Evolutionary conservation across 2,888 invertebrate genomes (phyloP), one percentile per base, ranked within the genome.

Genomic region (Dione juno): DNA sequence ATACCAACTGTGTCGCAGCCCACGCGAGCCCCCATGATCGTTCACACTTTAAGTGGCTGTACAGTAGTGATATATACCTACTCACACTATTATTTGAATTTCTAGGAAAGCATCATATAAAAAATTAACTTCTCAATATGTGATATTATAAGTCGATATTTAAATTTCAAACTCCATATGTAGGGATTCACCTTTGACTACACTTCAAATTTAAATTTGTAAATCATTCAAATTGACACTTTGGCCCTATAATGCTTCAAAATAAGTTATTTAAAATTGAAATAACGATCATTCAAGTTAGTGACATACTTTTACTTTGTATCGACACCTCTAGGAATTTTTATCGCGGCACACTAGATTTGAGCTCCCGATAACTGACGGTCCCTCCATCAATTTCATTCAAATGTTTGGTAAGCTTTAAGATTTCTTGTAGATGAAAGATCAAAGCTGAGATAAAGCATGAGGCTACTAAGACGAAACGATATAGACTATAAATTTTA

Each of bases 291-390:
- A 81, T 75, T 76, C 78, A 78, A 74, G 83, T 83, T 80, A 81
- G 81, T 79, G 80, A 83, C 87, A 89, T 90, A 85, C 82, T 86
- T 84, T 78, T 78, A 79, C 77, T 80, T 84, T 88, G 89, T 91
- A 92, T 92, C 87, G 90, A 92, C 93, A 93, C 93, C 92, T 93
- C 88, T 87, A 92, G 86, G 92, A 93, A 92, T 93, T 88, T 92
- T 88, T 87, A 92, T 90, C 83, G 86, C 78, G 82, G 79, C 80
- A 84, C 82, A 81, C 85, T 77, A 85, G 92, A 92, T 92, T 82
- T 80, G 72, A 84, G 82, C 79, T 81, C 76, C 77, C 82, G 93
- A 93, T 93, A 91, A 89, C 79, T 80, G 77, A 83, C 79, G 84
- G 87, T 87, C 82, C 86, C 88, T 82, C 87, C 90, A 92, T 93